Evolutionary conservation across 2,888 invertebrate species (phyloP).

Genomic region (Idaea dimidiata): DNA sequence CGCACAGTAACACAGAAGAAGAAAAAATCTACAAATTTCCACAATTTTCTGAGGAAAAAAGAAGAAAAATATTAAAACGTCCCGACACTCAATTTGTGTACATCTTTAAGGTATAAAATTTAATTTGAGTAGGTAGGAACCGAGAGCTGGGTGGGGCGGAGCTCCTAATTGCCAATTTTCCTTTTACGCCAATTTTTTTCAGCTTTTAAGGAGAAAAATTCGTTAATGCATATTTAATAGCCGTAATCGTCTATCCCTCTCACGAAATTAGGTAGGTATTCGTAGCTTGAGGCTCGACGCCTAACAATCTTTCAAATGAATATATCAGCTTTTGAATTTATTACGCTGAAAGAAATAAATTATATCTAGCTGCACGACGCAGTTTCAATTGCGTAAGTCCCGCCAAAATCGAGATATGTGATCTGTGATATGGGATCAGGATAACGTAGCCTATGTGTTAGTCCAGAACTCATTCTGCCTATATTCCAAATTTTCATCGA

Average conservation of each 20-base stretch:
- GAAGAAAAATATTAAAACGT: slow-evolving; percentile 43
- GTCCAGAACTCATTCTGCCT: too few species aligned
- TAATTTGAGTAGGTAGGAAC: slow-evolving; percentile 55
- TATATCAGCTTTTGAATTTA: slow-evolving; percentile 16
- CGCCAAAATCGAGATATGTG: too few species aligned
- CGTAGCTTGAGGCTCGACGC: slow-evolving; percentile 35
- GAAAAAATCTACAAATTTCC: slow-evolving; percentile 44
- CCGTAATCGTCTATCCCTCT: slow-evolving; percentile 70
- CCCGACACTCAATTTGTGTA: slow-evolving; percentile 69
- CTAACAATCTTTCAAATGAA: slow-evolving; percentile 42
- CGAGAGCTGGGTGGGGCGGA: slow-evolving; percentile 37
- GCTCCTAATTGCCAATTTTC: slow-evolving; percentile 76
- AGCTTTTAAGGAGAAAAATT: slow-evolving; percentile 79
- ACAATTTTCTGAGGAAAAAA: slow-evolving; percentile 40
- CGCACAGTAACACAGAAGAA: slow-evolving; percentile 12
- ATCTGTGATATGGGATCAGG: too few species aligned
- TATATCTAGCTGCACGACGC: too few species aligned
- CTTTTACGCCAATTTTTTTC: slow-evolving; percentile 75
- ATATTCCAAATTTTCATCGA: too few species aligned
- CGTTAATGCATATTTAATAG: slow-evolving; percentile 81
- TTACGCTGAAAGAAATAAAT: too few species aligned
- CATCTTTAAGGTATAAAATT: slow-evolving; percentile 70
- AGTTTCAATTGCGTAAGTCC: too few species aligned
- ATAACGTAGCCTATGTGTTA: too few species aligned
- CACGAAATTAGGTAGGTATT: slow-evolving; percentile 34